phyloP scores from a whole-genome alignment of 2,888 invertebrate species.

The Polyploca ridens region DNA sequence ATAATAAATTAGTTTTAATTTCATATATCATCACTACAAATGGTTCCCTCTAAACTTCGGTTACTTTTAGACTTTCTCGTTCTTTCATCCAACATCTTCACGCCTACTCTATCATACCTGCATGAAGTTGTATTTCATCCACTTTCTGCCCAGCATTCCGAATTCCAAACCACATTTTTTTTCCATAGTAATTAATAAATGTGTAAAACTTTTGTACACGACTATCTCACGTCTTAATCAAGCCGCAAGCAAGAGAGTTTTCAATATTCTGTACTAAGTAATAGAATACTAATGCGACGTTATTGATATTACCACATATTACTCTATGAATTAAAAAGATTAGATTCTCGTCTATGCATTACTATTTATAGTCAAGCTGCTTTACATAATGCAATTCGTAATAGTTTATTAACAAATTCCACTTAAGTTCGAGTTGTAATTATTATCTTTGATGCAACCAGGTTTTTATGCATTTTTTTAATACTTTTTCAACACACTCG shows the following conservation, averaged over 20 bases:
- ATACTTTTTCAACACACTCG: too few relatives aligned
- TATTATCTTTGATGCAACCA: not conserved
- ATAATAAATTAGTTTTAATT: too few relatives aligned
- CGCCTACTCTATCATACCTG: too few relatives aligned
- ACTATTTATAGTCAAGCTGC: slow-evolving; percentile 4
- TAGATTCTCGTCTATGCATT: slow-evolving; percentile 7
- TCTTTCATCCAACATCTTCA: too few relatives aligned
- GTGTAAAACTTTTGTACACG: slow-evolving; percentile 22
- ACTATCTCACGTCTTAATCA: slow-evolving; percentile 39
- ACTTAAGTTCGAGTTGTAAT: not conserved
- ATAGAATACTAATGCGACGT: slow-evolving; percentile 35
- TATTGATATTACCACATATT: slow-evolving; percentile 36
- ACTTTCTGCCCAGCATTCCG: too few relatives aligned
- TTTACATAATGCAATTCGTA: slow-evolving; percentile 2
- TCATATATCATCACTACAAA: too few relatives aligned
- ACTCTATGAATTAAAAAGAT: slow-evolving; percentile 35
- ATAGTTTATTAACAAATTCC: not conserved
- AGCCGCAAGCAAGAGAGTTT: slow-evolving; percentile 30
- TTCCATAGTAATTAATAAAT: not conserved
- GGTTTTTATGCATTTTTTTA: not conserved
- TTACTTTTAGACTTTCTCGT: too few relatives aligned
- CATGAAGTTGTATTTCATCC: too few relatives aligned
- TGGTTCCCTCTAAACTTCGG: too few relatives aligned
- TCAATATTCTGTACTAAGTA: slow-evolving; percentile 38
- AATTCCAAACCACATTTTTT: too few relatives aligned